phyloP scores from a whole-genome alignment of 2,113 vertebrate genomes.

The Phrynocephalus versicolor region DNA sequence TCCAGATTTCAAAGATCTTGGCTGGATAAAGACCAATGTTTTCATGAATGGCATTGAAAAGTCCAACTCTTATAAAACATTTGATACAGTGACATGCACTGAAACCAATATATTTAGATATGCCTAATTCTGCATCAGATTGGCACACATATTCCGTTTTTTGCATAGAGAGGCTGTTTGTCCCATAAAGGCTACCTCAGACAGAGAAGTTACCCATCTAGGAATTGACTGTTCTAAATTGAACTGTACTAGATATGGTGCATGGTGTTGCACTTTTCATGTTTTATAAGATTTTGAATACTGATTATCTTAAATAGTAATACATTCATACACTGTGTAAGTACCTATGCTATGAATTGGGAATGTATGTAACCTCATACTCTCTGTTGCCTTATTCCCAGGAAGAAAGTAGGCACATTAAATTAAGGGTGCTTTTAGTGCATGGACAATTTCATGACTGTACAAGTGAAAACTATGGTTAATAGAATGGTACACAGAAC shows the following conservation, averaged over 20 bases:
- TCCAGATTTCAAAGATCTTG: background rate
- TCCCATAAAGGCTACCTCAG: too few species aligned
- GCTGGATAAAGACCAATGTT: background rate
- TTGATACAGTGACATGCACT: too few species aligned
- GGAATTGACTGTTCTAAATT: background rate
- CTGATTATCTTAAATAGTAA: too few species aligned
- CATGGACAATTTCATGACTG: background rate
- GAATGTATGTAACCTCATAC: background rate
- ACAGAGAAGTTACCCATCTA: background rate
- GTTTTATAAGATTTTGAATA: background rate
- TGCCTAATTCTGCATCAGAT: background rate
- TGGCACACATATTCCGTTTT: too few species aligned
- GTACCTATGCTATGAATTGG: background rate
- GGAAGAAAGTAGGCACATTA: background rate
- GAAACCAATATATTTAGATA: background rate
- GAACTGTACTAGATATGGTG: background rate
- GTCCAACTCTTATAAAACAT: too few species aligned
- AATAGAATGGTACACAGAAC: too few species aligned
- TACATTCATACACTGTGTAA: background rate
- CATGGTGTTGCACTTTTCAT: background rate
- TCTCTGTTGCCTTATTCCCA: background rate
- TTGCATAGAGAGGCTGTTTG: too few species aligned
- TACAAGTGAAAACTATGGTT: background rate
- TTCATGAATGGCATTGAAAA: background rate
- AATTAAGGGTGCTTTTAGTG: background rate